Evolutionary conservation across 2,113 vertebrate species (phyloP), one percentile per base, ranked within the genome.

Genomic region (Petroica traversi): DNA sequence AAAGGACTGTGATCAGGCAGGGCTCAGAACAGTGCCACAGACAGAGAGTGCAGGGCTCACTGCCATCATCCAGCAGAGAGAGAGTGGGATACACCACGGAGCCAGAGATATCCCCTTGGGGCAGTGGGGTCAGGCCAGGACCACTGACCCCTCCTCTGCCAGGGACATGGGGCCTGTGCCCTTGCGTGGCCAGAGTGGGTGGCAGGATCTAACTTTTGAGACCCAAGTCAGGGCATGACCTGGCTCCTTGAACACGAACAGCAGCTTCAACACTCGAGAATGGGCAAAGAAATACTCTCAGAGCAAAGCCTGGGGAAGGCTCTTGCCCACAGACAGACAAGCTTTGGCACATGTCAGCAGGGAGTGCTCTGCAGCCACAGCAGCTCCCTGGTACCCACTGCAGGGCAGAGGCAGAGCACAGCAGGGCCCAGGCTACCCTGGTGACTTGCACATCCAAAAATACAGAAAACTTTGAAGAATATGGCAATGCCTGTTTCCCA

Each of bases 31-130:
- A 72, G n/a, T 40, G 29, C 79, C 5, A 3, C 55, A 36, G 57
- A 34, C 29, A 10, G 25, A 19, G 0, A 11, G 40, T 1, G 3
- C 54, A 45, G 52, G 16, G 83, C 25, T 28, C 33, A 33, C 25
- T 16, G 5, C 3, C 0, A 9, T 34, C 34, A 4, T 14, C 36
- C 25, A 24, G 63, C 84, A 63, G 22, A 45, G 34, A 26, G 28
- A 19, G 26, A 36, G 49, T 48, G 72, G 40, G 51, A 51, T 33
- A 38, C 0, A 3, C 25, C 22, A 28, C 0, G 0, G 62, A 54
- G 24, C 19, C 48, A 63, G 40, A 43, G 33, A 55, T 1, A 4
- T 8, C 28, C 15, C 14, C 14, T 15, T 0, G 0, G 29, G 49
- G 41, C 52, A 55, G 40, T 0, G 4, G 1, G 34, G 9, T 68